These are phyloP conservation scores for Mactromeris polynyma DNA, from an alignment of 2,888 invertebrate species.

Conservation along the genomic window DNA sequence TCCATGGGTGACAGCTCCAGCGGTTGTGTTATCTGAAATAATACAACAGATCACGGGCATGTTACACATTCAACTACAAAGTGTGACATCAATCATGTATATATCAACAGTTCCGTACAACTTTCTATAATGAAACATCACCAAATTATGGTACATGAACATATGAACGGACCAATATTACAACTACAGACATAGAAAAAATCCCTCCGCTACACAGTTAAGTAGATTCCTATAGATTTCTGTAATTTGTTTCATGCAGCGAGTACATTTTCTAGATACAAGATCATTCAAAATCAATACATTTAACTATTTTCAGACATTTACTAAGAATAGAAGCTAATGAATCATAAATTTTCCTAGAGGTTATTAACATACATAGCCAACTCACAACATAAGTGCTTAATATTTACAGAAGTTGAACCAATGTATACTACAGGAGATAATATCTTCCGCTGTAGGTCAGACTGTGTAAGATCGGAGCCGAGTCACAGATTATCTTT, in stretches of 20 bases:
- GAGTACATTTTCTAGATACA: no score
- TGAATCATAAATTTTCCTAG: background rate
- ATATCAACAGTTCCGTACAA: background rate
- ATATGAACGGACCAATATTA: background rate
- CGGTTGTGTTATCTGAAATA: conserved; percentile 82
- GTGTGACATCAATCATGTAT: background rate
- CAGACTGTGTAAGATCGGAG: conserved; percentile 27
- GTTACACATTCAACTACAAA: background rate
- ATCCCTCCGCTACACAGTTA: background rate
- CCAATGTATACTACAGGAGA: background rate
- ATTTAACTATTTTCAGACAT: background rate
- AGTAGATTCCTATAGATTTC: no score
- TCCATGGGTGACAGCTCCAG: conserved; percentile 82
- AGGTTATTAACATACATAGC: background rate
- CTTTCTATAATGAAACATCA: background rate
- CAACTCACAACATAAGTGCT: background rate
- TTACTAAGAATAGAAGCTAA: background rate
- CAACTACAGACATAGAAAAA: background rate
- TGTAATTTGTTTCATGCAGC: no score
- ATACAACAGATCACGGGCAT: background rate
- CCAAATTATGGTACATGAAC: background rate
- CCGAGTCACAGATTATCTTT: conserved; percentile 21
- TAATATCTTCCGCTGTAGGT: conserved; percentile 20
- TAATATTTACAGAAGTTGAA: background rate
- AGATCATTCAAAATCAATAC: background rate